phyloP scores from a whole-genome alignment of 2,888 invertebrate genomes.

The Microdon myrmicae region DNA sequence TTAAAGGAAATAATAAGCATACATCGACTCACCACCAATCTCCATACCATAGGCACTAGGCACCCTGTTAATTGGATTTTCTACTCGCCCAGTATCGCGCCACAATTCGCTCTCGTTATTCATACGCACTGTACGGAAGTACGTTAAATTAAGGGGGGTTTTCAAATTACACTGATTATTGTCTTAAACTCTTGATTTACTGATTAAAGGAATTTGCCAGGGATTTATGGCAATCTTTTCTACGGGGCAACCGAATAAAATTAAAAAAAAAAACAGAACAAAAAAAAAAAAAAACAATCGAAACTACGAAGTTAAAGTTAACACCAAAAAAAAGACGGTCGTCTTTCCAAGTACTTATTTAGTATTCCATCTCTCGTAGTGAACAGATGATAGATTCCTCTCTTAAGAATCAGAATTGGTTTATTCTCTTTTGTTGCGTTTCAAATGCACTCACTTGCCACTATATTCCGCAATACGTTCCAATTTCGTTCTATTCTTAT shows the following conservation, averaged over 20 bases:
- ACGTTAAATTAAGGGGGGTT: too few relatives aligned
- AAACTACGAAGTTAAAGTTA: too few relatives aligned
- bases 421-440: too few relatives aligned
- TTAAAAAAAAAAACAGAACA: slow-evolving; percentile 3
- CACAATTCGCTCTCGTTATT: slow-evolving; percentile 46
- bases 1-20: slow-evolving; percentile 3
- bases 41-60: slow-evolving; percentile 50
- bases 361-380: slow-evolving; percentile 32
- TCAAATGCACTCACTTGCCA: too few relatives aligned
- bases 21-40: slow-evolving; percentile 32
- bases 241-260: slow-evolving; percentile 9
- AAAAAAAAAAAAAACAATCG: slow-evolving; percentile 13
- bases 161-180: too few relatives aligned
- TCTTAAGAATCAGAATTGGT: too few relatives aligned
- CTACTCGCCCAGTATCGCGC: slow-evolving; percentile 43
- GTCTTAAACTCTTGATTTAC: slow-evolving; percentile 4
- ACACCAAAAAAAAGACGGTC: slow-evolving; percentile 20
- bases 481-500: too few relatives aligned
- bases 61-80: slow-evolving; percentile 44
- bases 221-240: not conserved
- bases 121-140: slow-evolving; percentile 42
- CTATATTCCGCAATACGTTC: too few relatives aligned
- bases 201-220: slow-evolving; percentile 3
- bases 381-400: slow-evolving; percentile 40
- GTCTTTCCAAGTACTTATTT: slow-evolving; percentile 22